These are phyloP conservation scores for Drosophila aff. DNA, from an alignment of 1,140 invertebrate genomes.

Conservation along the genomic window DNA sequence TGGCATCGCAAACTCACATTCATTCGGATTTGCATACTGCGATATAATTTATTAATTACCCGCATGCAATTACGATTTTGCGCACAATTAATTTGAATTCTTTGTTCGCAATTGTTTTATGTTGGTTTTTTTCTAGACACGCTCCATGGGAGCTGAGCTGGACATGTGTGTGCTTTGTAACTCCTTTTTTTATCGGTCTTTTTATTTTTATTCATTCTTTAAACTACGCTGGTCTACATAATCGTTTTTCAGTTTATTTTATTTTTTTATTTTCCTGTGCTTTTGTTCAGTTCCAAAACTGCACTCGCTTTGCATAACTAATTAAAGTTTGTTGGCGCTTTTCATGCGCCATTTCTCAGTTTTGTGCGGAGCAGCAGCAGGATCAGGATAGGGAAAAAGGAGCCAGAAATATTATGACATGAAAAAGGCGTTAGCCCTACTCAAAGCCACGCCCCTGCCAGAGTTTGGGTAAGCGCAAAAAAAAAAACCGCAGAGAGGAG, in stretches of 20 bases:
- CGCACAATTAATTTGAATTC: slow-evolving; percentile 54
- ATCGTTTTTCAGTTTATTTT: slow-evolving; percentile 41
- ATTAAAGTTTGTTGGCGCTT: slow-evolving; percentile 75
- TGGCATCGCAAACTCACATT: slow-evolving; percentile 19
- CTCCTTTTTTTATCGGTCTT: background rate
- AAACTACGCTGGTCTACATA: slow-evolving; percentile 36
- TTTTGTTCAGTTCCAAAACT: slow-evolving; percentile 53
- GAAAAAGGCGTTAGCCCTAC: slow-evolving; percentile 66
- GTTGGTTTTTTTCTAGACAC: background rate
- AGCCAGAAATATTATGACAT: slow-evolving; percentile 72
- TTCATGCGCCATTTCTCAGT: slow-evolving; percentile 69
- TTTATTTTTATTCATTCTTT: slow-evolving; percentile 44
- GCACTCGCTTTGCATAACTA: slow-evolving; percentile 76
- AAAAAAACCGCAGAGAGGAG: background rate
- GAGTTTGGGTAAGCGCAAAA: slow-evolving; percentile 12
- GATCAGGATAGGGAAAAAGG: slow-evolving; percentile 3
- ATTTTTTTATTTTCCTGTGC: slow-evolving; percentile 38
- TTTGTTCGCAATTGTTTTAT: slow-evolving; percentile 29
- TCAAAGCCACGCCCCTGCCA: slow-evolving; percentile 14
- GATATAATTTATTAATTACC: slow-evolving; percentile 73
- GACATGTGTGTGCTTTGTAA: slow-evolving; percentile 12
- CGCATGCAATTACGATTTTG: slow-evolving; percentile 64
- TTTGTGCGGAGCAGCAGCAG: slow-evolving; percentile 36
- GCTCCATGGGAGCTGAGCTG: background rate
- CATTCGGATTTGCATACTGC: slow-evolving; percentile 54